These are phyloP conservation scores for Micrasema minimum DNA, from an alignment of 1,140 invertebrate species.

Conservation along the genomic window DNA sequence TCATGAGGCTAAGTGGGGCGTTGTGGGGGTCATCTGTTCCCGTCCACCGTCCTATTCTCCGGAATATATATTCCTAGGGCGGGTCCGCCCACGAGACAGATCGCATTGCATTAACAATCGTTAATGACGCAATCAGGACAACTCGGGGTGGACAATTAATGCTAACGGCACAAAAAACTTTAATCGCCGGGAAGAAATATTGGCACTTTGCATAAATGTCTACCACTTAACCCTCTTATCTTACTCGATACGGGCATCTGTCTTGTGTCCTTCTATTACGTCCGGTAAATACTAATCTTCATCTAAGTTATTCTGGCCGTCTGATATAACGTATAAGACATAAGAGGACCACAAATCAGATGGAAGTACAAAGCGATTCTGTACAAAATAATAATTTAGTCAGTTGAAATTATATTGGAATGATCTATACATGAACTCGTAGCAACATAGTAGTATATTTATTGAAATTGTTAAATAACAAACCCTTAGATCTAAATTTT, in stretches of 20 bases:
- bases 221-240: not conserved
- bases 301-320: too few relatives aligned
- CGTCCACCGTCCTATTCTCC: constrained; percentile 47
- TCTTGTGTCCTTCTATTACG: too few relatives aligned
- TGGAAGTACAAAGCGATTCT: too few relatives aligned
- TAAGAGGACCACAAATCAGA: too few relatives aligned
- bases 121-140: constrained; percentile 49
- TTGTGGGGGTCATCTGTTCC: constrained; percentile 41
- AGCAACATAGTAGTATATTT: too few relatives aligned
- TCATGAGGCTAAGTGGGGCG: constrained; percentile 45
- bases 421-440: too few relatives aligned
- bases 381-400: too few relatives aligned
- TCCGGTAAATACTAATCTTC: too few relatives aligned
- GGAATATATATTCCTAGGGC: constrained; percentile 35
- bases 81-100: constrained; percentile 15
- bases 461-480: too few relatives aligned
- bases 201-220: not conserved
- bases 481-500: too few relatives aligned
- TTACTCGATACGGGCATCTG: not conserved
- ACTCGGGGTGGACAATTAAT: not conserved
- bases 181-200: not conserved
- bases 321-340: too few relatives aligned
- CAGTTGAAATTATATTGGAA: too few relatives aligned
- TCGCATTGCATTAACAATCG: constrained; percentile 49
- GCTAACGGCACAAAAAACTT: not conserved